Evolutionary conservation across 2,113 vertebrate species (phyloP).

Genomic region (Perca fluviatilis): DNA sequence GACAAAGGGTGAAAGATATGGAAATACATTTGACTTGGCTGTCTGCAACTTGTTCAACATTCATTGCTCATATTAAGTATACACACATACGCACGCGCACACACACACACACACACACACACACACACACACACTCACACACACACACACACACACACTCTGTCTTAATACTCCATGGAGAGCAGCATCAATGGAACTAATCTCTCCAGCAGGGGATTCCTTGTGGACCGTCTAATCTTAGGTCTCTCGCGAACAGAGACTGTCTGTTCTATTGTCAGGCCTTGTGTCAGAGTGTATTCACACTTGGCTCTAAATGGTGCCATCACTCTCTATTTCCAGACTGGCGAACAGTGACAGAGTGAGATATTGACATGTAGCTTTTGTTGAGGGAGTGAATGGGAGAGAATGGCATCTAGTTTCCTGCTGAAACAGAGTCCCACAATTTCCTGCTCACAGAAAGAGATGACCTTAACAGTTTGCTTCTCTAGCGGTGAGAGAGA

Average conservation of each 20-base stretch:
- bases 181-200: slow-evolving; percentile 59
- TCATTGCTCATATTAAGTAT: neutral
- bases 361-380: slow-evolving; percentile 64
- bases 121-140: neutral
- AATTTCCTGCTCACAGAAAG: slow-evolving; percentile 35
- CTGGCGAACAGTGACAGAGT: slow-evolving; percentile 55
- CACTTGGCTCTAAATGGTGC: slow-evolving; percentile 67
- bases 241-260: slow-evolving; percentile 57
- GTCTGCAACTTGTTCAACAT: slow-evolving; percentile 1
- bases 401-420: slow-evolving; percentile 40
- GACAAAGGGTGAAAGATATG: neutral
- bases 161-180: slow-evolving; percentile 15
- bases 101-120: no score
- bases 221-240: slow-evolving; percentile 63
- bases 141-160: neutral
- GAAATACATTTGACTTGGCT: neutral
- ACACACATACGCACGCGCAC: no score
- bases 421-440: slow-evolving; percentile 30
- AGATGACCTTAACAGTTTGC: slow-evolving; percentile 28
- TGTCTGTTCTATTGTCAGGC: slow-evolving; percentile 73
- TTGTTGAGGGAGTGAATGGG: slow-evolving; percentile 61
- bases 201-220: slow-evolving; percentile 68
- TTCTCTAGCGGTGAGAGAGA: slow-evolving; percentile 19
- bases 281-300: slow-evolving; percentile 67
- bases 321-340: slow-evolving; percentile 71